phyloP scores from a whole-genome alignment of 1,140 invertebrate species.

The Zelostemma sp. region DNA sequence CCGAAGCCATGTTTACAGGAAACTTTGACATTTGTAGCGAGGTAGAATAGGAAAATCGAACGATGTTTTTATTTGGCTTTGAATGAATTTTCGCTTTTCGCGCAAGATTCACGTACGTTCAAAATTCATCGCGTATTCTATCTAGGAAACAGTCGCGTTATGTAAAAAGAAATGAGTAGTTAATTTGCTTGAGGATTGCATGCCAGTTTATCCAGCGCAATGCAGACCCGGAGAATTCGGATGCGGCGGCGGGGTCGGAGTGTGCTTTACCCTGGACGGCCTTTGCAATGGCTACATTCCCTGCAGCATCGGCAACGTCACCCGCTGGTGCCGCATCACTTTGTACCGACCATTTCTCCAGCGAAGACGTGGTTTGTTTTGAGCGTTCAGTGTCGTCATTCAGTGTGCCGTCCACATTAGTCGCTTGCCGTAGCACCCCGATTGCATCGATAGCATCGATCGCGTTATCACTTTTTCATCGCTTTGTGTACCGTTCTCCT shows the following conservation, averaged over 20 bases:
- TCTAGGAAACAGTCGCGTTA: constrained; percentile 63
- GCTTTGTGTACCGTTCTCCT: too few relatives aligned
- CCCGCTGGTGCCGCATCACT: constrained; percentile 73
- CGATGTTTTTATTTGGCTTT: too few relatives aligned
- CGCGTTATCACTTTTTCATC: background rate
- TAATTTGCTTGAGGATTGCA: constrained; percentile 67
- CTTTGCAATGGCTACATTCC: constrained; percentile 79
- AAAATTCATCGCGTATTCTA: too few relatives aligned
- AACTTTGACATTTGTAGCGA: too few relatives aligned
- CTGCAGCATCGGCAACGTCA: constrained; percentile 80
- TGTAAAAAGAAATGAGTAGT: constrained; percentile 68
- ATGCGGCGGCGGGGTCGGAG: constrained; percentile 73
- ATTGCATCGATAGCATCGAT: background rate
- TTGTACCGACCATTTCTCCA: constrained; percentile 60
- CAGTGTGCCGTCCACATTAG: constrained; percentile 8
- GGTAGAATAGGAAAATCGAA: too few relatives aligned
- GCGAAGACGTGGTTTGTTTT: constrained; percentile 65
- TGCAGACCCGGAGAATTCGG: constrained; percentile 71
- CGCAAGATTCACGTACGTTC: too few relatives aligned
- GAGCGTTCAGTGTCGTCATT: constrained; percentile 59
- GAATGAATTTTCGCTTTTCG: too few relatives aligned
- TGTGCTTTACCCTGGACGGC: constrained; percentile 74
- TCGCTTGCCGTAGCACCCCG: constrained; percentile 2
- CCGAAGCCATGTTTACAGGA: too few relatives aligned
- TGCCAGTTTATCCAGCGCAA: constrained; percentile 62